Evolutionary conservation across 2,797 vertebrate species (phyloP).

Genomic region (Merluccius polli): DNA sequence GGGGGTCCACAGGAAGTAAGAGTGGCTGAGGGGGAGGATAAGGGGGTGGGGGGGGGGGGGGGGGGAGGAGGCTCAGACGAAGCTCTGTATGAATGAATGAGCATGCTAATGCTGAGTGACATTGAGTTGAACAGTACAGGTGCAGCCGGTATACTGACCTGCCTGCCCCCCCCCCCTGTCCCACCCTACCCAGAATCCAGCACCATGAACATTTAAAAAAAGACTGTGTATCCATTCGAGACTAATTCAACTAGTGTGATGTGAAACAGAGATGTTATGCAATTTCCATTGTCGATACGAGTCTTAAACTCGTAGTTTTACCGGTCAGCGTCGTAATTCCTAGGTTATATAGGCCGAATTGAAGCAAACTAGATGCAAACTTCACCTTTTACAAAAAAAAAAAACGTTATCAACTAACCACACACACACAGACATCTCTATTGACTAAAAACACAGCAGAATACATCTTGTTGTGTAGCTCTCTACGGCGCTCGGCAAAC

Average conservation of each 20-base stretch:
- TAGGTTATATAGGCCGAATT: neutral
- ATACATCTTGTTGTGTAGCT: neutral
- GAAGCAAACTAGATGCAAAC: neutral
- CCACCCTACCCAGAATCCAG: neutral
- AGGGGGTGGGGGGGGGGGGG: conserved; percentile 37
- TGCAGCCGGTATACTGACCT: no score
- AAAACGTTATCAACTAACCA: neutral
- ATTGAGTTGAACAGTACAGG: no score
- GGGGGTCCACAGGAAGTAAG: conserved; percentile 44
- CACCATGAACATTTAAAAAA: no score
- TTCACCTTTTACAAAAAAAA: no score
- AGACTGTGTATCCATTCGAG: neutral
- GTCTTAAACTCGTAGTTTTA: neutral
- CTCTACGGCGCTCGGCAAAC: neutral
- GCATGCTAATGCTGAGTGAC: conserved; percentile 59
- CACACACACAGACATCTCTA: neutral
- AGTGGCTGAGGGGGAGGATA: conserved; percentile 30
- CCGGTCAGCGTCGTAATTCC: neutral
- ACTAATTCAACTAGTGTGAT: neutral
- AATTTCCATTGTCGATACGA: neutral
- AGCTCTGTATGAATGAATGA: conserved; percentile 69
- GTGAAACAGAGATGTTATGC: neutral
- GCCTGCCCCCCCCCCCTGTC: no score
- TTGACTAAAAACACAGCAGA: neutral
- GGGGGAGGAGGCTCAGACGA: conserved; percentile 47